Conservation (phyloP, 2,888 invertebrate genomes). For the Aromia moschata region DNA sequence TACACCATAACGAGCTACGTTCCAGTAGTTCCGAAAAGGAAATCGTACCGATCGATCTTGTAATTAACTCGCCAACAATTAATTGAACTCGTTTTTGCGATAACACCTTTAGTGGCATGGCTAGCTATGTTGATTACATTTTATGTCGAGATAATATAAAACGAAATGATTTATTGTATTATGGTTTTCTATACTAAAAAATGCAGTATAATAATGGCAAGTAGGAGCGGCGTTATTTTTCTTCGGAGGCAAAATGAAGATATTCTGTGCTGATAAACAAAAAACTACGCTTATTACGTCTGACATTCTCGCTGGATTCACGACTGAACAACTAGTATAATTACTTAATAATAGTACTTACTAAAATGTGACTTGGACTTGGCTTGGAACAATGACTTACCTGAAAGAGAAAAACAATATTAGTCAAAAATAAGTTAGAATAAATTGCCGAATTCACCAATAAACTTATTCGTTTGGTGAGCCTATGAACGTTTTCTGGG, state of each 20-base stretch:
- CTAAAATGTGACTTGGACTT: not conserved
- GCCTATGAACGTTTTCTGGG: not conserved
- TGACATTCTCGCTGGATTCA: not conserved
- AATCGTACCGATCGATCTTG: not conserved
- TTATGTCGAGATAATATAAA: not conserved
- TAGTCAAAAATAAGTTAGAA: not conserved
- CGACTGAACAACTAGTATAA: not conserved
- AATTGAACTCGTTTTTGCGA: not conserved
- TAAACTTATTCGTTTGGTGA: not conserved
- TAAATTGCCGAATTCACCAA: no score
- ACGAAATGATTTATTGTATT: not conserved
- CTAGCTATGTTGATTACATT: not conserved
- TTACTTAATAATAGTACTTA: conserved; percentile 6
- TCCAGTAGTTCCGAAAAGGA: not conserved
- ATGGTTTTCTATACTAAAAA: not conserved
- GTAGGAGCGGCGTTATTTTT: not conserved
- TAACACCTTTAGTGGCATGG: not conserved
- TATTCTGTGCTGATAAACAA: not conserved
- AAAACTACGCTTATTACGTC: not conserved
- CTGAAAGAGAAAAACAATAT: conserved; percentile 6
- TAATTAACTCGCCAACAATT: not conserved
- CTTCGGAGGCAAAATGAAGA: not conserved
- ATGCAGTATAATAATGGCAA: not conserved
- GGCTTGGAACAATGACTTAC: conserved; percentile 1
- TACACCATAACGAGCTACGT: not conserved